These are phyloP conservation scores for Deroptyus accipitrinus DNA, from an alignment of 2,113 vertebrate species.

Conservation along the genomic window DNA sequence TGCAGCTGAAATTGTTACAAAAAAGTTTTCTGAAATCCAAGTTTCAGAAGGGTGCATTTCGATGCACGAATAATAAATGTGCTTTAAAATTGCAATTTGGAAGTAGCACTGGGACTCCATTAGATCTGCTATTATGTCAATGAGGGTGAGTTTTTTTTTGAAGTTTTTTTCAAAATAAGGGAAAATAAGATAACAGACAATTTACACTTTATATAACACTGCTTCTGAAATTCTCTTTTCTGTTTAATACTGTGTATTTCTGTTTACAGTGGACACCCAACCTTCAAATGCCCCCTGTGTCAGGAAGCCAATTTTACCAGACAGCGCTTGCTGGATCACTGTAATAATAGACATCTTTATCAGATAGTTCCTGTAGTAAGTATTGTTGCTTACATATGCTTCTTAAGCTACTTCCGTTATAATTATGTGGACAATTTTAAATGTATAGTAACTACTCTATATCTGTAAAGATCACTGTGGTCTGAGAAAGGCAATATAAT, in stretches of 20 bases:
- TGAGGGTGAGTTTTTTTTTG: rapidly evolving
- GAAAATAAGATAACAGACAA: not conserved
- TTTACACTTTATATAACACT: not conserved
- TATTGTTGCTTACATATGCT: not conserved
- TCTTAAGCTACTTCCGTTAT: not conserved
- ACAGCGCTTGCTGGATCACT: conserved; percentile 80
- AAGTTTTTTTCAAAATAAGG: not conserved
- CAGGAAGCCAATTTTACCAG: conserved; percentile 80
- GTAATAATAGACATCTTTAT: conserved; percentile 78
- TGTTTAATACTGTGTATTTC: conserved; percentile 7
- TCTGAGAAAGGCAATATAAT: not conserved
- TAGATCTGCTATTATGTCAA: not conserved
- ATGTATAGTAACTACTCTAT: not conserved
- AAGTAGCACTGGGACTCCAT: not conserved
- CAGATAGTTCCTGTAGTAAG: conserved; percentile 81
- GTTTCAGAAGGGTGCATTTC: not conserved
- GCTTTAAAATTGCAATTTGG: not conserved
- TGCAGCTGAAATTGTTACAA: not conserved
- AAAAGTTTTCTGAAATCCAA: not conserved
- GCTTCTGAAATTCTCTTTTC: not conserved
- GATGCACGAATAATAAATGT: not conserved
- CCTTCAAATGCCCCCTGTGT: conserved; percentile 84
- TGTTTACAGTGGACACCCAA: conserved; percentile 71
- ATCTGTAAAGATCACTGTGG: not conserved
- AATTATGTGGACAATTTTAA: not conserved